Evolutionary conservation across 2,113 vertebrate species (phyloP), one percentile per base, ranked within the genome.

Genomic region (Nestor notabilis): DNA sequence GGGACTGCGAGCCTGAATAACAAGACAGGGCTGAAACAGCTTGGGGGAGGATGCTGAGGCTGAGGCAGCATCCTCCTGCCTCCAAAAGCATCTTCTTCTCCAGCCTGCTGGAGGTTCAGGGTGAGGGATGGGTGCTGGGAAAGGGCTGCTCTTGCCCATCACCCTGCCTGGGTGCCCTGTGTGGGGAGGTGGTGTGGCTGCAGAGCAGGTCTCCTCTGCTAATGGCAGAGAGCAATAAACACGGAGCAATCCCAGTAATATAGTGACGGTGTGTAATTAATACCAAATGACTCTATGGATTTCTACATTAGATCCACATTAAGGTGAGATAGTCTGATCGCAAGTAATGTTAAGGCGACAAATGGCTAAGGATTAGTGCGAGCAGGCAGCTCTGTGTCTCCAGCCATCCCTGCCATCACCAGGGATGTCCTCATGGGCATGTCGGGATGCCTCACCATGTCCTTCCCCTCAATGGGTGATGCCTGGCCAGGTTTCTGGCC

Each of bases 251-350:
- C 91, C n/a, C 1, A 84, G 93, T 69, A 37, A 87, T 91, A 46
- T 35, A 96, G 95, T 24, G 86, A 83, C 61, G 52, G 90, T 4
- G 5, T 96, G 96, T 98, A 98, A 98, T 98, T 97, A 97, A 98
- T 96, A 87, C 91, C 93, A 44, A 97, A 88, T 50, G 93, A 89
- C 93, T 97, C 81, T 87, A 94, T 95, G 93, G 97, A 96, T 97
- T 97, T 97, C 94, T 89, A 24, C 94, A 85, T 96, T 93, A 97
- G 96, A 94, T 83, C 74, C 95, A 70, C 95, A 85, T 96, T 98
- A 96, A 89, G 55, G 10, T 25, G 94, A 79, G 92, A 71, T 69
- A 35, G 65, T 82, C 97, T 87, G 97, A 93, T 96, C 76, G 33
- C 6, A 21, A 86, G 91, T 12, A 55, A 65, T 24, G 24, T 83